phyloP scores from a whole-genome alignment of 1,140 invertebrate genomes.

The Drosophila gunungcola region DNA sequence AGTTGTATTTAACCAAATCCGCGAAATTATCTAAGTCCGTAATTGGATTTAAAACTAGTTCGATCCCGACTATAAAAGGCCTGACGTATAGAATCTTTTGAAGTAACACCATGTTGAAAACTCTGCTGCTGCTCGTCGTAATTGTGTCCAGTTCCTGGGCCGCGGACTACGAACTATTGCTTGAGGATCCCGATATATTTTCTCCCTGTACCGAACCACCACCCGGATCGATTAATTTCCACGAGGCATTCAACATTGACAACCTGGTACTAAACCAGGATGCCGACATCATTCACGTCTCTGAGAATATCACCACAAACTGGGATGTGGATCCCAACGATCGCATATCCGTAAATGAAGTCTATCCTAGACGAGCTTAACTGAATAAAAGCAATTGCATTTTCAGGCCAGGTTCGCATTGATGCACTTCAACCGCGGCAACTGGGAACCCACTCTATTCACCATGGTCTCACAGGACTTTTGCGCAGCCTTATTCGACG shows the following conservation, averaged over 20 bases:
- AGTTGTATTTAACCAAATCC: background rate
- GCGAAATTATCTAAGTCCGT: constrained; percentile 1
- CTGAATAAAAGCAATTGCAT: background rate
- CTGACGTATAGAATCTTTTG: background rate
- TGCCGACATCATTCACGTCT: constrained; percentile 20
- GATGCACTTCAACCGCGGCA: constrained; percentile 50
- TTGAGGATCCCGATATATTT: constrained; percentile 59
- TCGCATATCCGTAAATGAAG: constrained; percentile 38
- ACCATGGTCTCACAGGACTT: constrained; percentile 44
- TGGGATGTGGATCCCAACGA: constrained; percentile 56
- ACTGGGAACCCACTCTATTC: constrained; percentile 63
- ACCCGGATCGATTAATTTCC: constrained; percentile 19
- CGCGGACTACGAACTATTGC: constrained; percentile 35
- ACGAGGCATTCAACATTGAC: constrained; percentile 15
- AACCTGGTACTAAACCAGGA: constrained; percentile 16
- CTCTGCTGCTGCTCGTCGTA: constrained; percentile 22
- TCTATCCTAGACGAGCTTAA: background rate
- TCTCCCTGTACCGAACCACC: constrained; percentile 26
- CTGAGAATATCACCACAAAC: constrained; percentile 20
- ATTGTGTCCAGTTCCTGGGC: constrained; percentile 14
- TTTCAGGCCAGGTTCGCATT: constrained; percentile 16
- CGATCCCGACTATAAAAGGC: constrained; percentile 18
- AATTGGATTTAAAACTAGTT: background rate
- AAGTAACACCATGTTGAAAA: constrained; percentile 37
- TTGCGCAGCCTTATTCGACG: constrained; percentile 51